These are phyloP conservation scores for Argyrosomus regius DNA, from an alignment of 2,797 vertebrate species.

Conservation along the genomic window DNA sequence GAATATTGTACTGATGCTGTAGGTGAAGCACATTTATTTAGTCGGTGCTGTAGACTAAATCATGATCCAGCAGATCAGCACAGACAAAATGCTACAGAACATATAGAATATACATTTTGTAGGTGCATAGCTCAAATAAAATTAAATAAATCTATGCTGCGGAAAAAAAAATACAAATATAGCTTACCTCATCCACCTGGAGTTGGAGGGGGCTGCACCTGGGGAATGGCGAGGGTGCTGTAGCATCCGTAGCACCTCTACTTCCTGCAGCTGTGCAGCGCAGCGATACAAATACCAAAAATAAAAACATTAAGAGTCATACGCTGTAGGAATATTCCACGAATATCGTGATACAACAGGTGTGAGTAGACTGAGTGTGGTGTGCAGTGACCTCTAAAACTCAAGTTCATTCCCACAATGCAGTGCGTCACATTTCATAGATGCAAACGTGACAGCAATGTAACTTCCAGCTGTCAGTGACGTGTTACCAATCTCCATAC, in stretches of 20 bases:
- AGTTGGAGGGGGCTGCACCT: background rate
- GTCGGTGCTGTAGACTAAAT: background rate
- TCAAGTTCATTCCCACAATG: background rate
- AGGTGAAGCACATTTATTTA: background rate
- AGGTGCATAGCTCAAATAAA: background rate
- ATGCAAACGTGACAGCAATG: too few species aligned
- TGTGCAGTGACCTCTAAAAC: too few species aligned
- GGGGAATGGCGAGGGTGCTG: background rate
- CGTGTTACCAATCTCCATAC: too few species aligned
- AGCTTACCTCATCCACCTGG: background rate
- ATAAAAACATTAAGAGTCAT: too few species aligned
- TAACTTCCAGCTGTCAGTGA: too few species aligned
- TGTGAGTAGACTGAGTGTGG: background rate
- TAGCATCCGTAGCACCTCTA: background rate
- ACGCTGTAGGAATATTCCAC: background rate
- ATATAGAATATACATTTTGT: too few species aligned
- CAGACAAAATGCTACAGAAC: too few species aligned
- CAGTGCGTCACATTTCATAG: background rate
- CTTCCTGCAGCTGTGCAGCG: too few species aligned
- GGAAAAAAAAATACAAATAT: background rate
- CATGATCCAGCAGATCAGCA: too few species aligned
- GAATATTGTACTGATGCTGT: background rate
- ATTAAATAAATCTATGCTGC: background rate
- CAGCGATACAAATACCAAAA: background rate
- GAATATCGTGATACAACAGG: background rate